Evolutionary conservation across 2,888 invertebrate species (phyloP).

Genomic region (Zele albiditarsus): DNA sequence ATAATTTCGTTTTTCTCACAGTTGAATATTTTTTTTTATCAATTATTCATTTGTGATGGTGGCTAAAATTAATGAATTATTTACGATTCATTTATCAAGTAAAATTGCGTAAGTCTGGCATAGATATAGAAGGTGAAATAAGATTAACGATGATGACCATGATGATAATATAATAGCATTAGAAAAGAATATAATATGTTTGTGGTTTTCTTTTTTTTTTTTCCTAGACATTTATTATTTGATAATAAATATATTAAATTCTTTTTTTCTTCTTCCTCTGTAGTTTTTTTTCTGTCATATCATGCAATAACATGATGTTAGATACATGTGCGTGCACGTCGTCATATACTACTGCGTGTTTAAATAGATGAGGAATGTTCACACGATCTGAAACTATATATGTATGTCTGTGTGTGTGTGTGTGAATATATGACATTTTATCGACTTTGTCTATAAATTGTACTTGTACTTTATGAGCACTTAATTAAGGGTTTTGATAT

Average conservation of each 20-base stretch:
- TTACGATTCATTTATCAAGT: slow-evolving; percentile 6
- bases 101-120: slow-evolving; percentile 24
- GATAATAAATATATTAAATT: background rate
- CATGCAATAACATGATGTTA: background rate
- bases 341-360: slow-evolving; percentile 21
- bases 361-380: slow-evolving; percentile 41
- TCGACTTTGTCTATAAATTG: too few species aligned
- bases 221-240: background rate
- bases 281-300: background rate
- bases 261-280: background rate
- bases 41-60: slow-evolving; percentile 1
- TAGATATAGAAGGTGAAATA: background rate
- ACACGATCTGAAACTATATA: slow-evolving; percentile 22
- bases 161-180: background rate
- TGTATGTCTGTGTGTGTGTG: background rate
- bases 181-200: background rate
- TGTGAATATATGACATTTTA: slow-evolving; percentile 29
- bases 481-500: slow-evolving; percentile 34
- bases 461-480: slow-evolving; percentile 32
- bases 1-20: background rate
- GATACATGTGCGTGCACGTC: background rate
- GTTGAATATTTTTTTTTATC: background rate
- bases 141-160: background rate
- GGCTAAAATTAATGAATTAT: slow-evolving; percentile 19
- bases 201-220: background rate